Evolutionary conservation across 1,140 invertebrate species (phyloP).

Genomic region (Neomicropteryx cornuta): DNA sequence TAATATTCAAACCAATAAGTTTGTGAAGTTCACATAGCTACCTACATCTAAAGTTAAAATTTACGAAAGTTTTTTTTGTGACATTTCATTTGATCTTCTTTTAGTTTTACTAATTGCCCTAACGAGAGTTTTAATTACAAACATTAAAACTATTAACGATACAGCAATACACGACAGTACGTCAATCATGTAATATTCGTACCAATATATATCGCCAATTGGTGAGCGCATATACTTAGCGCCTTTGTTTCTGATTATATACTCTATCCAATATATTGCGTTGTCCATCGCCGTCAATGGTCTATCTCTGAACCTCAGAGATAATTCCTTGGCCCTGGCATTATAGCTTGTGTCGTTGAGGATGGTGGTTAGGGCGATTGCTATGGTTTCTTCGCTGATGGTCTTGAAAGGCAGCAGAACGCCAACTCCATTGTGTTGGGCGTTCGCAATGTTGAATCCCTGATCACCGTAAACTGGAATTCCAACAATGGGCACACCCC

Average conservation of each 20-base stretch:
- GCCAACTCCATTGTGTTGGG: conserved; percentile 23
- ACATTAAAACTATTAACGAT: too few species aligned
- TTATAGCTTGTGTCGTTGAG: conserved; percentile 23
- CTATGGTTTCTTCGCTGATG: conserved; percentile 23
- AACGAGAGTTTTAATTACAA: too few species aligned
- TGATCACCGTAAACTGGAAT: conserved; percentile 47
- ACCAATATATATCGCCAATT: conserved; percentile 14
- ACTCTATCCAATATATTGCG: conserved; percentile 32
- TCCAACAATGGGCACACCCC: conserved; percentile 46
- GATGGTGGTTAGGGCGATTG: conserved; percentile 20
- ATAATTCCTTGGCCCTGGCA: conserved; percentile 5
- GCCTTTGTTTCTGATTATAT: conserved; percentile 31
- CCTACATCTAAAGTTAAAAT: too few species aligned
- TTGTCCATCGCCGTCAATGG: conserved; percentile 24
- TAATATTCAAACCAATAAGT: too few species aligned
- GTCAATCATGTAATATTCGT: conserved; percentile 20
- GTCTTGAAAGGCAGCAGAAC: conserved; percentile 22
- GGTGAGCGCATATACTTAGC: conserved; percentile 27
- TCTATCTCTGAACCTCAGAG: conserved; percentile 15
- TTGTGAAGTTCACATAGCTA: too few species aligned
- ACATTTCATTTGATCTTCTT: too few species aligned
- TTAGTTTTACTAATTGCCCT: too few species aligned
- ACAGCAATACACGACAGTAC: conserved; percentile 14
- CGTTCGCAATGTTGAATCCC: conserved; percentile 17
- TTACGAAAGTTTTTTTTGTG: too few species aligned